Base-by-base conservation (phyloP, 2,888 invertebrate species). In the Zygothrica quintamaculata region DNA sequence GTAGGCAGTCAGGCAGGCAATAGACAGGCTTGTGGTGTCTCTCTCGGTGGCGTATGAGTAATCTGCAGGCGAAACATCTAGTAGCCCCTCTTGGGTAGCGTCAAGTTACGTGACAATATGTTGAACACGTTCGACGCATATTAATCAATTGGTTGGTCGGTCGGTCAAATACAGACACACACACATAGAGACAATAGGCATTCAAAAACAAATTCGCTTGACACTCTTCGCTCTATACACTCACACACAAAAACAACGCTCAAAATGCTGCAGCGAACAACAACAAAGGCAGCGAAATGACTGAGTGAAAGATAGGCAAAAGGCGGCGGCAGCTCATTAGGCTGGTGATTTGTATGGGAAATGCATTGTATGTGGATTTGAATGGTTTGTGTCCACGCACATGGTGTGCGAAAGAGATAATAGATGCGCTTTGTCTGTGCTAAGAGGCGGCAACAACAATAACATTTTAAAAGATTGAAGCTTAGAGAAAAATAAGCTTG, bases 101-200 rank as follows among this genome's bases (percentile, higher is more conserved):
- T 39, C 40, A 40, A 43, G 44, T 70, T 84, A 79, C 86, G 87
- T 87, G 81, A 82, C 66, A 87, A 68, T 85, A 82, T 82, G 82
- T 64, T 67, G 46, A 50, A 53, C 82, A 82, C 87, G 76, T 65
- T 62, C 42, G 31, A 47, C 59, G 81, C 72, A 81, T 81, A 74
- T 64, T 60, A 73, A 77, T 69, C 65, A 52, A 48, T 37, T 7
- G 29, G 9, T 29, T 5, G 29, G 3, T 8, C 26, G 62, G 61
- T 64, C 66, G n/a, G n/a, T n/a, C n/a, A n/a, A n/a, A n/a, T n/a
- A n/a, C n/a, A n/a, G n/a, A 50, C 50, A 42, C 50, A 42, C 47
- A 37, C 60, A 47, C 55, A 75, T 59, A 55, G n/a, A n/a, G n/a
- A n/a, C n/a, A n/a, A n/a, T n/a, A n/a, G n/a, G n/a, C n/a, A n/a